Conservation (phyloP, 2,113 vertebrate species). For the Notothenia rossii region DNA sequence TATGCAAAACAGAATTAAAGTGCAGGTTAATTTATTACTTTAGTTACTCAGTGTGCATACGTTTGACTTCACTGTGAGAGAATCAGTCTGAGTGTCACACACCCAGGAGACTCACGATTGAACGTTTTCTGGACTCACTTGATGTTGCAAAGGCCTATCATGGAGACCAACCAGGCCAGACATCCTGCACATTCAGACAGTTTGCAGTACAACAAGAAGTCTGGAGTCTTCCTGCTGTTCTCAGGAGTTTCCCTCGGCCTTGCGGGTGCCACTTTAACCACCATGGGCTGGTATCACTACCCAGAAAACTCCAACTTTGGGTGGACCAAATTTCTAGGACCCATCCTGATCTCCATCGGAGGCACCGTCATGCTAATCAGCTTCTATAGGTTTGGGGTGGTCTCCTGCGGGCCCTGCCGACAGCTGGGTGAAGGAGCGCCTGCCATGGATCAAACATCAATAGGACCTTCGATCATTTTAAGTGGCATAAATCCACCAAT, state of each 20-base stretch:
- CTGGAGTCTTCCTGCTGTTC: slow-evolving; percentile 84
- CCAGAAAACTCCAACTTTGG: slow-evolving; percentile 75
- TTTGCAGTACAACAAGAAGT: slow-evolving; percentile 81
- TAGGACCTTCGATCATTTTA: slow-evolving; percentile 84
- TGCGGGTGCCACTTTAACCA: slow-evolving; percentile 86
- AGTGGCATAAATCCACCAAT: slow-evolving; percentile 85
- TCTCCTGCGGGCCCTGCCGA: slow-evolving; percentile 81
- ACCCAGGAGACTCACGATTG: neutral
- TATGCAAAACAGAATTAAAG: neutral
- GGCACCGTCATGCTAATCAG: slow-evolving; percentile 88
- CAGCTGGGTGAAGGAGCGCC: slow-evolving; percentile 69
- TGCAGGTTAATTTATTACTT: slow-evolving; percentile 58
- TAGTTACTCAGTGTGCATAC: slow-evolving; percentile 27
- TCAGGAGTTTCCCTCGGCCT: slow-evolving; percentile 87
- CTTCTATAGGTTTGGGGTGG: slow-evolving; percentile 87
- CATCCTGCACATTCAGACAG: slow-evolving; percentile 48
- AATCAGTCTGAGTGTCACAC: neutral
- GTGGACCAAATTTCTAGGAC: slow-evolving; percentile 89
- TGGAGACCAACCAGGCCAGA: slow-evolving; percentile 19
- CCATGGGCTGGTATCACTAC: slow-evolving; percentile 88
- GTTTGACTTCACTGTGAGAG: slow-evolving; percentile 10
- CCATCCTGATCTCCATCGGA: slow-evolving; percentile 87
- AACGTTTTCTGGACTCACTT: slow-evolving; percentile 15
- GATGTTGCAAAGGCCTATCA: neutral
- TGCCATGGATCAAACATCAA: slow-evolving; percentile 70